Conservation (phyloP, 2,888 invertebrate species). For the Rambutsinella grinnellia region DNA sequence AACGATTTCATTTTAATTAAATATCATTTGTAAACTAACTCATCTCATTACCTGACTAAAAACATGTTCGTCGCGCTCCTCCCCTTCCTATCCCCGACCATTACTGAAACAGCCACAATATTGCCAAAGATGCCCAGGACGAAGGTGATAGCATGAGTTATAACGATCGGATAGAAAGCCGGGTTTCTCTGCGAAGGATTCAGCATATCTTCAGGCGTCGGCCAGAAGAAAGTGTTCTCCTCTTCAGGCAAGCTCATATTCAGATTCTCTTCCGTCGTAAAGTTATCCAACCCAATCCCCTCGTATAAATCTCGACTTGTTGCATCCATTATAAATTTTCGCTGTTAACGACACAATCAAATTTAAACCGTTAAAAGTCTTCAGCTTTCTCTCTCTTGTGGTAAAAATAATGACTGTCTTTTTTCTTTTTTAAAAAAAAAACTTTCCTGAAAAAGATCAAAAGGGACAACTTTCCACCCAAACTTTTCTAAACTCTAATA, state of each 20-base stretch:
- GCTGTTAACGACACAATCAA: too few relatives aligned
- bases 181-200: slow-evolving; percentile 67
- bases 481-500: too few relatives aligned
- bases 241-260: too few relatives aligned
- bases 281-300: not conserved
- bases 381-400: not conserved
- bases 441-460: too few relatives aligned
- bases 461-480: too few relatives aligned
- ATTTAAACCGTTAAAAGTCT: too few relatives aligned
- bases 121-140: slow-evolving; percentile 71
- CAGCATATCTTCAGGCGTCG: slow-evolving; percentile 68
- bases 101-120: slow-evolving; percentile 70
- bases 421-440: not conserved
- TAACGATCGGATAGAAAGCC: slow-evolving; percentile 67
- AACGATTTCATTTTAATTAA: too few relatives aligned
- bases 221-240: slow-evolving; percentile 49
- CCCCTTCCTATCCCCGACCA: slow-evolving; percentile 69
- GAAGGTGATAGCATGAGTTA: slow-evolving; percentile 68
- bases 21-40: too few relatives aligned
- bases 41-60: slow-evolving; percentile 66
- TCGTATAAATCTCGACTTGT: not conserved
- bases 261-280: not conserved
- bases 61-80: slow-evolving; percentile 68
- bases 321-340: not conserved
- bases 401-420: not conserved